Base-by-base conservation (phyloP, 2,888 invertebrate genomes). In the Cremastinae sp. region DNA sequence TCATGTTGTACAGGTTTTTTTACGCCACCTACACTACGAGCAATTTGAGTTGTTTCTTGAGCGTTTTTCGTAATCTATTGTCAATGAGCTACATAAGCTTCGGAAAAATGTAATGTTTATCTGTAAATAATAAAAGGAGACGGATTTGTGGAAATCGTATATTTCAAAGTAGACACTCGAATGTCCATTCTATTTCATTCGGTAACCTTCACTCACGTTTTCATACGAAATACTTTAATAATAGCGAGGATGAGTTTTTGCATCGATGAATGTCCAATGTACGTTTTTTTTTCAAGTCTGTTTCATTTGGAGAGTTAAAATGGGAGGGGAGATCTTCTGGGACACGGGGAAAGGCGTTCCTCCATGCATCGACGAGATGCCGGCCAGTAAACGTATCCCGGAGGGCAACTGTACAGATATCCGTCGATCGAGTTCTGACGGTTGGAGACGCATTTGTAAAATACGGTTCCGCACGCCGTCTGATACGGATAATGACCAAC, bases 291-390 rank as follows among this genome's bases (percentile, higher is more conserved):
- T 28, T 28, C 28, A 28, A 28, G 28, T 36, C 12, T 43, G 9
- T 7, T 2, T 7, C 9, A 38, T 38, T 10, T 47, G 18, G n/a
- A n/a, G n/a, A n/a, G n/a, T n/a, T n/a, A n/a, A n/a, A 28, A 28
- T 28, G 5, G 28, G 2, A 28, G 28, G n/a, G 28, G 28, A 28
- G 2, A 3, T 16, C 14, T 34, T 18, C 65, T 28, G 28, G 28
- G 28, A 28, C 92, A 91, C 74, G 91, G 90, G 59, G 94, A 89
- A 83, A 91, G 92, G 51, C 90, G 89, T 1, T 90, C 90, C 47
- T 92, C 91, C 88, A 95, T 95, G 85, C 95, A 95, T 84, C 93
- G 91, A 86, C 93, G 92, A 84, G 94, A 95, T 4, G 93, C 92
- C 43, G 93, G 91, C 94, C 95, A 95, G 87, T 93, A 96, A 9